Evolutionary conservation across 35 echinoderm and acorn worm genomes (phyloP).

Genomic region (Stichopus chloronotus): DNA sequence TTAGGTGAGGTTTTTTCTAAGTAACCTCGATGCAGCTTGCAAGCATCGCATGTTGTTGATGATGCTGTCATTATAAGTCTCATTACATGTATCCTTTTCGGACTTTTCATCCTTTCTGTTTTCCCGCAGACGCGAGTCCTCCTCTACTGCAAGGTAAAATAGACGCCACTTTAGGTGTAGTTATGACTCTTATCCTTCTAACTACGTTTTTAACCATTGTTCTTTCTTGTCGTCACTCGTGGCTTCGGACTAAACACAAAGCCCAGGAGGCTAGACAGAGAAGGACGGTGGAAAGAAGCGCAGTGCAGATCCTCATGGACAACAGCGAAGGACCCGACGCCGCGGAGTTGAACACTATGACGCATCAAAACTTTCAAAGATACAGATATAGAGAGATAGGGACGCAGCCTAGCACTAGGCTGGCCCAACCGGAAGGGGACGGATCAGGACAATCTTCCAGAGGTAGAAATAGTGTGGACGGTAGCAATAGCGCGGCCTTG

Average conservation of each 20-base stretch:
- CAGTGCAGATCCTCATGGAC: conserved; percentile 87
- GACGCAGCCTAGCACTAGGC: neutral
- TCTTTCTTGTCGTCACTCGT: conserved; percentile 85
- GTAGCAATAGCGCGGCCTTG: conserved; percentile 13
- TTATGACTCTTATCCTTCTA: conserved; percentile 78
- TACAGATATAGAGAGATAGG: conserved; percentile 31
- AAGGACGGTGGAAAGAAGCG: conserved; percentile 60
- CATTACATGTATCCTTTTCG: no score
- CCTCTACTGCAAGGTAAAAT: conserved; percentile 73
- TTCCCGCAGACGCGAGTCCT: conserved; percentile 19
- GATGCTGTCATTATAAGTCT: no score
- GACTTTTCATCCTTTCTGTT: neutral
- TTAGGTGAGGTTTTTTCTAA: no score
- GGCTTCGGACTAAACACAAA: conserved; percentile 76
- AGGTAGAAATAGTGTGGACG: conserved; percentile 29
- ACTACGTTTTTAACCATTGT: conserved; percentile 70
- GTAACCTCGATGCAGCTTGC: no score
- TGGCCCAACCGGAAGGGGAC: neutral
- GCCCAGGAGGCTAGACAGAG: conserved; percentile 67
- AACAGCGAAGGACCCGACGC: conserved; percentile 55
- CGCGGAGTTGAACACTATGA: conserved; percentile 64
- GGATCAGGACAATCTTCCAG: neutral
- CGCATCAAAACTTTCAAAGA: conserved; percentile 49
- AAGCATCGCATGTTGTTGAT: no score
- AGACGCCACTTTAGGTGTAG: conserved; percentile 67